Percentiles rank a stretch among this genome's conserved stretches.
These are phyloP conservation scores for Pseudomyrmex gracilis DNA, from an alignment of 1,140 invertebrate species.

Conservation along the genomic window DNA sequence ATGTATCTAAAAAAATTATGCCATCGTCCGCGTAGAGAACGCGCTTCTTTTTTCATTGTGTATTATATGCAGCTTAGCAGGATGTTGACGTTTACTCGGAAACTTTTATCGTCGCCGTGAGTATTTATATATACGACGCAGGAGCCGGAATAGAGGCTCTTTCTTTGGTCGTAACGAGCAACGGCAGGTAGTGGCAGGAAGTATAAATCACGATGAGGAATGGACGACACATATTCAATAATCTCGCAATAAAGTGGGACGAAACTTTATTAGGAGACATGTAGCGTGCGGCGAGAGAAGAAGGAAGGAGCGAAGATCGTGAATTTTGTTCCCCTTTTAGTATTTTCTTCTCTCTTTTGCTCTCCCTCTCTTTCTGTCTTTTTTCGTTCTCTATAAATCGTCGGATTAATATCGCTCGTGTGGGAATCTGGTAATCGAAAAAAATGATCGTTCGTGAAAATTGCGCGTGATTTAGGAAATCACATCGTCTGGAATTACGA, in stretches of 20 bases:
- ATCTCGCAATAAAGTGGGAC: conserved; percentile 58
- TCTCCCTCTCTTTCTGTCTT: neutral
- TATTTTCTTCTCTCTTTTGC: too few relatives aligned
- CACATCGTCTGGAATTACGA: conserved; percentile 38
- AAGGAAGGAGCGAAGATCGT: conserved; percentile 24
- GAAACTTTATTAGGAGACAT: conserved; percentile 66
- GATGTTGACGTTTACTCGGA: conserved; percentile 18
- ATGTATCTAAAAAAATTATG: neutral
- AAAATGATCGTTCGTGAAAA: conserved; percentile 27
- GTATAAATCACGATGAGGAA: conserved; percentile 64
- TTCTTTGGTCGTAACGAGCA: neutral
- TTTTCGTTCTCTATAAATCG: conserved; percentile 58
- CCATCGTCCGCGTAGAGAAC: conserved; percentile 18
- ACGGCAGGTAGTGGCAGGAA: conserved; percentile 51
- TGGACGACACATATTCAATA: conserved; percentile 62
- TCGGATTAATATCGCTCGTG: conserved; percentile 56
- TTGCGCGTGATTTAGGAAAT: conserved; percentile 52
- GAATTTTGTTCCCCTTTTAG: conserved; percentile 43
- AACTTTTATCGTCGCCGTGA: conserved; percentile 52
- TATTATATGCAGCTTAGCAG: conserved; percentile 27
- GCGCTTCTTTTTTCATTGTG: conserved; percentile 25
- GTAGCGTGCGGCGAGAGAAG: conserved; percentile 5
- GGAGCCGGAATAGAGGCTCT: conserved; percentile 29
- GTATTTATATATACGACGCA: conserved; percentile 27
- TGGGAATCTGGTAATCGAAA: conserved; percentile 34